Conservation (phyloP, 2,797 vertebrate genomes). For the Champsocephalus esox region DNA sequence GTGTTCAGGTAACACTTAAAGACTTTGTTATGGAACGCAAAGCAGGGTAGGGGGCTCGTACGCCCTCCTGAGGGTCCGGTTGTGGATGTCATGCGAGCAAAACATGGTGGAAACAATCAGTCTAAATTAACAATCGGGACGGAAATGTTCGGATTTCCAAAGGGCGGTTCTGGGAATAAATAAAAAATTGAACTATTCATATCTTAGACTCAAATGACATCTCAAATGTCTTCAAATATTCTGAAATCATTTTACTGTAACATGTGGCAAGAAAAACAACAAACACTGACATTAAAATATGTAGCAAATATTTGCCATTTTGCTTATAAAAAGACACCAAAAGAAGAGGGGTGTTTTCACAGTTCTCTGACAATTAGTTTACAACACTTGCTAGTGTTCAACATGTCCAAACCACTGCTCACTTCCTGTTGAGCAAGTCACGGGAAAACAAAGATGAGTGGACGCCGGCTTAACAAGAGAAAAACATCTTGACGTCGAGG, state of each 20-base stretch:
- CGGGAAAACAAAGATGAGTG: conserved; percentile 35
- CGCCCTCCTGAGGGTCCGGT: too few species aligned
- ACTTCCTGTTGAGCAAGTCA: conserved; percentile 62
- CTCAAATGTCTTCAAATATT: conserved; percentile 4
- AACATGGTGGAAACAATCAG: too few species aligned
- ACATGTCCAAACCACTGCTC: conserved; percentile 52
- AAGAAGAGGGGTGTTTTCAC: background rate
- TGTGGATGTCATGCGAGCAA: too few species aligned
- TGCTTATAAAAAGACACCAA: too few species aligned
- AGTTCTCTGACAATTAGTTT: conserved; percentile 24
- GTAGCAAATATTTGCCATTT: background rate
- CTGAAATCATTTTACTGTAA: background rate
- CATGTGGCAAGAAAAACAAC: background rate
- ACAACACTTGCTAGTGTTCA: conserved; percentile 36
- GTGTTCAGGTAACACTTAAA: too few species aligned
- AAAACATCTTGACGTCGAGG: conserved; percentile 29
- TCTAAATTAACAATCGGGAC: too few species aligned
- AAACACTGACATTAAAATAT: background rate
- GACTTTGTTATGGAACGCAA: too few species aligned
- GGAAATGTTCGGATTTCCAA: too few species aligned
- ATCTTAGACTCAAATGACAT: too few species aligned
- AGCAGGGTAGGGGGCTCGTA: too few species aligned
- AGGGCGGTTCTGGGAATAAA: too few species aligned
- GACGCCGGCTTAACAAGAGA: conserved; percentile 3
- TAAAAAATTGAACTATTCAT: too few species aligned